Evolutionary conservation across 2,888 invertebrate species (phyloP).

Genomic region (Apotomis capreana): DNA sequence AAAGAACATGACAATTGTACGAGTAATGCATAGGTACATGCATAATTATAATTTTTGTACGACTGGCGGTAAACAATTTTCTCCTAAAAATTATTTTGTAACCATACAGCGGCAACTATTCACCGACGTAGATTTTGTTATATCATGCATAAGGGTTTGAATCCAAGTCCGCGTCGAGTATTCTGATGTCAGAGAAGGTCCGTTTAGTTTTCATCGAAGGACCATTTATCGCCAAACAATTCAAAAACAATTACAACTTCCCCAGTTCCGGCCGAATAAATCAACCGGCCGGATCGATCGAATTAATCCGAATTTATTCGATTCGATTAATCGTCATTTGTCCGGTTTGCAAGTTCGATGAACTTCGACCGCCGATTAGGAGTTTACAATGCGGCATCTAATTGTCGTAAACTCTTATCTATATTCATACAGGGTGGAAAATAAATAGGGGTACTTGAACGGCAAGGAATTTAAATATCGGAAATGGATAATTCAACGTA

Average conservation of each 20-base stretch:
- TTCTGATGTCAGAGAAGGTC: background rate
- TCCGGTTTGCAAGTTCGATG: slow-evolving; percentile 35
- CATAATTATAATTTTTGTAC: no score
- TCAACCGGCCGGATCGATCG: slow-evolving; percentile 53
- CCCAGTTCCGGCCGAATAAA: slow-evolving; percentile 57
- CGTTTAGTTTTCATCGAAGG: background rate
- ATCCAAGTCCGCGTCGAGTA: no score
- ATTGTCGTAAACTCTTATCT: background rate
- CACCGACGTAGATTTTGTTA: no score
- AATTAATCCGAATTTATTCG: slow-evolving; percentile 35
- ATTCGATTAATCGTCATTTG: slow-evolving; percentile 41
- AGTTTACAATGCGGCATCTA: slow-evolving; percentile 19
- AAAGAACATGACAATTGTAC: no score
- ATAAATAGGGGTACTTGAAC: background rate
- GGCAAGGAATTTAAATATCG: no score
- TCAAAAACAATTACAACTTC: slow-evolving; percentile 57
- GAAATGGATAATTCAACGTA: no score
- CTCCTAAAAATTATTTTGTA: no score
- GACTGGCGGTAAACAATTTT: no score
- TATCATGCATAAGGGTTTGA: no score
- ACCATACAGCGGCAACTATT: no score
- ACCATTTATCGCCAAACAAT: slow-evolving; percentile 57
- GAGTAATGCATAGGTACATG: no score
- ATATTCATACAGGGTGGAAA: background rate
- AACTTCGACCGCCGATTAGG: slow-evolving; percentile 36